Percentiles rank a stretch among this genome's conserved stretches.
These are phyloP conservation scores for Amphiprion ocellaris DNA, from an alignment of 2,113 vertebrate genomes.

Conservation along the genomic window DNA sequence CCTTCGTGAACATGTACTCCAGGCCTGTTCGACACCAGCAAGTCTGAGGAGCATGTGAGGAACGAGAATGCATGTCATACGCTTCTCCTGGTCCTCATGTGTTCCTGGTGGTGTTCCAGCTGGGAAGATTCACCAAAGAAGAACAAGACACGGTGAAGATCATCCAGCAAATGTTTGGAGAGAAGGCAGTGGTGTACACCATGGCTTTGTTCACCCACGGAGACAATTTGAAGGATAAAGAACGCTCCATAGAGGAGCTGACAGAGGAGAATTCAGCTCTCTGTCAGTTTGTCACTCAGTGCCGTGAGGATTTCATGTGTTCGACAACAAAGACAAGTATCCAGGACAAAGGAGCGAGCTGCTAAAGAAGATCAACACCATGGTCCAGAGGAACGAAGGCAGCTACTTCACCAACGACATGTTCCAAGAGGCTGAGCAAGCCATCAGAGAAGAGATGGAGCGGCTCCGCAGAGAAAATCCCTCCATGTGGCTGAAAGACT, in stretches of 20 bases:
- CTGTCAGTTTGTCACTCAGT: neutral
- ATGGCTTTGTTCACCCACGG: no score
- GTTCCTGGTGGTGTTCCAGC: neutral
- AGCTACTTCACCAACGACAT: neutral
- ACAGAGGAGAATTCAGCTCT: neutral
- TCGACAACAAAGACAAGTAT: neutral
- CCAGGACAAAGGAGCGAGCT: no score
- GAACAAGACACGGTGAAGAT: conserved; percentile 1
- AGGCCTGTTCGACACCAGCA: neutral
- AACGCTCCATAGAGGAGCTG: neutral
- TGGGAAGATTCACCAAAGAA: neutral
- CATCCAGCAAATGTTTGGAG: neutral
- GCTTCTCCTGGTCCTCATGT: neutral
- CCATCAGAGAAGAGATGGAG: neutral
- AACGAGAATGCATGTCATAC: neutral
- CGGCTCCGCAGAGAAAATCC: neutral
- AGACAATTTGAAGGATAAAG: no score
- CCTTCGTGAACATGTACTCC: no score
- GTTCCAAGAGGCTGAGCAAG: neutral
- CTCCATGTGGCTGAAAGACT: neutral
- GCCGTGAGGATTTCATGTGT: neutral
- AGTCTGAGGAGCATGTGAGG: neutral
- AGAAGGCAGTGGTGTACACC: neutral
- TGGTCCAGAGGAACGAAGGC: neutral
- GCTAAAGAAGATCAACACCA: neutral